These are phyloP conservation scores for Chlorodrepanis virens DNA, from an alignment of 2,113 vertebrate species.

Conservation along the genomic window DNA sequence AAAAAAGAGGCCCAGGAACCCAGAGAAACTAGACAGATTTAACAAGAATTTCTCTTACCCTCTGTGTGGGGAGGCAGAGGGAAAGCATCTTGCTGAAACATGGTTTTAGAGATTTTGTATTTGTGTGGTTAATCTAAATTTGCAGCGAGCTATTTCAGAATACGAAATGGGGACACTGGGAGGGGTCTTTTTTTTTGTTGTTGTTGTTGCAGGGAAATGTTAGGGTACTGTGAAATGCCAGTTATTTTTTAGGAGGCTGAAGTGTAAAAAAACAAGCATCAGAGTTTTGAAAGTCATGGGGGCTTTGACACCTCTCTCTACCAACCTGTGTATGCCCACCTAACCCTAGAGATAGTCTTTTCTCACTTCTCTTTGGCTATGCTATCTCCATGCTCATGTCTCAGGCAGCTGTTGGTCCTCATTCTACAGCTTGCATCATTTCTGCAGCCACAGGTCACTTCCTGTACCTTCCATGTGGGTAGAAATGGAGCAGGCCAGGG, in stretches of 20 bases:
- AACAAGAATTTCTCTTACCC: not conserved
- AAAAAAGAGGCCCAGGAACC: conserved; percentile 1
- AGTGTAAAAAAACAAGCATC: not conserved
- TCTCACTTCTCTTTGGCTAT: not conserved
- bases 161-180: not conserved
- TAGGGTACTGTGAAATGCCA: not conserved
- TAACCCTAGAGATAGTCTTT: not conserved
- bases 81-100: not conserved
- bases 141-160: not conserved
- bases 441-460: not conserved
- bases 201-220: not conserved
- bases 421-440: not conserved
- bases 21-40: not conserved
- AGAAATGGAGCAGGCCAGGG: not conserved
- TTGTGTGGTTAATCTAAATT: not conserved
- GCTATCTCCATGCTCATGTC: not conserved
- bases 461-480: fast-evolving
- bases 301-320: not conserved
- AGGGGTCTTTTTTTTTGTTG: not conserved
- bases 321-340: not conserved
- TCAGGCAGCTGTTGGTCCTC: not conserved
- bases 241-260: not conserved
- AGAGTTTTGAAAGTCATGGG: not conserved
- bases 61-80: not conserved
- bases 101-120: not conserved